Evolutionary conservation across 2,797 vertebrate species (phyloP).

Genomic region (Danio aesculapii): DNA sequence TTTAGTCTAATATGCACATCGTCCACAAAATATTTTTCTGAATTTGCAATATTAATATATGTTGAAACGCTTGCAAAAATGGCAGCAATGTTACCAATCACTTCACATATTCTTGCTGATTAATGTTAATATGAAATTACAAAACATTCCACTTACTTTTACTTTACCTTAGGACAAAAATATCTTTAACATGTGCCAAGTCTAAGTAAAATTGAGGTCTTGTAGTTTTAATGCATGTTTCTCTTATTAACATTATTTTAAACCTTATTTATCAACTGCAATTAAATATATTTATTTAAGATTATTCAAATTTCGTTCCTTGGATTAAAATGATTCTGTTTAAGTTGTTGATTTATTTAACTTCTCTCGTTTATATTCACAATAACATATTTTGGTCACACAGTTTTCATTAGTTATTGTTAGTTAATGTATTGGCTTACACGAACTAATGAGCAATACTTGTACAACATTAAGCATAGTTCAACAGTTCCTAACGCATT

Average conservation of each 20-base stretch:
- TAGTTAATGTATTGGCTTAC: no score
- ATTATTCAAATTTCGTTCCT: no score
- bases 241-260: not conserved
- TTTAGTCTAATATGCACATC: not conserved
- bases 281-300: no score
- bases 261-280: not conserved
- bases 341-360: slow-evolving; percentile 40
- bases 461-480: no score
- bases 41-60: not conserved
- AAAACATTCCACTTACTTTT: not conserved
- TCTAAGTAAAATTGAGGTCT: no score
- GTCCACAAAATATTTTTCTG: no score
- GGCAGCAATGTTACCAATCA: not conserved
- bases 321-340: no score
- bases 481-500: no score
- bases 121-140: not conserved
- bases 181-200: no score
- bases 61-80: not conserved
- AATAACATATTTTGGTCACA: no score
- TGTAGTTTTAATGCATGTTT: not conserved
- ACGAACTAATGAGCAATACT: no score
- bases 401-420: no score
- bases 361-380: not conserved
- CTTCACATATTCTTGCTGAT: not conserved
- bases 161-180: not conserved